phyloP scores from a whole-genome alignment of 2,113 vertebrate species.

The Platichthys flesus region DNA sequence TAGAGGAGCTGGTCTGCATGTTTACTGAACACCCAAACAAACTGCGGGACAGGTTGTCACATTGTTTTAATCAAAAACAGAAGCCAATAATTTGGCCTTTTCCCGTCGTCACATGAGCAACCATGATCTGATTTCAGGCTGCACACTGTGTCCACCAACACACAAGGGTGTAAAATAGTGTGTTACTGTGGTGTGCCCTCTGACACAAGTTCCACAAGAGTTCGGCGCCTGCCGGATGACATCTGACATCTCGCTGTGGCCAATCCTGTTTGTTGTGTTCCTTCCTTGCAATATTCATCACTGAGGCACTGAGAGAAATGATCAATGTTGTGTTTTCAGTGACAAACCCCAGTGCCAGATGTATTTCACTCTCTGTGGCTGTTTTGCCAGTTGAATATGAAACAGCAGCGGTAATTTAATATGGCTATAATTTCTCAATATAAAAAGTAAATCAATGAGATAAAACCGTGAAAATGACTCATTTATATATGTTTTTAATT shows the following conservation, averaged over 20 bases:
- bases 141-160: background rate
- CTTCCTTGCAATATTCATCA: background rate
- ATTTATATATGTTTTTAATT: no score
- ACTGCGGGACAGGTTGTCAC: background rate
- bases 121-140: background rate
- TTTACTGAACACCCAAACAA: background rate
- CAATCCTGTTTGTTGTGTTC: background rate
- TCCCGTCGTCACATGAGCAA: background rate
- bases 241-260: background rate
- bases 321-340: no score
- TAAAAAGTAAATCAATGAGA: background rate
- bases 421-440: no score
- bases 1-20: no score
- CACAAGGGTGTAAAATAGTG: background rate
- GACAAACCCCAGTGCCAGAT: background rate
- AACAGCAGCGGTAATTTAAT: background rate
- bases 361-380: background rate
- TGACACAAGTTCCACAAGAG: background rate
- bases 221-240: background rate
- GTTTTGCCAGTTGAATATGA: background rate
- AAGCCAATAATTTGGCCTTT: background rate
- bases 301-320: background rate
- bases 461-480: background rate
- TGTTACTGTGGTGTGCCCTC: background rate
- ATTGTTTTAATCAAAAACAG: background rate